Percentiles rank a stretch among this genome's conserved stretches.
Conservation (phyloP, 1,140 invertebrate genomes). For the Brachionus koreanus region DNA sequence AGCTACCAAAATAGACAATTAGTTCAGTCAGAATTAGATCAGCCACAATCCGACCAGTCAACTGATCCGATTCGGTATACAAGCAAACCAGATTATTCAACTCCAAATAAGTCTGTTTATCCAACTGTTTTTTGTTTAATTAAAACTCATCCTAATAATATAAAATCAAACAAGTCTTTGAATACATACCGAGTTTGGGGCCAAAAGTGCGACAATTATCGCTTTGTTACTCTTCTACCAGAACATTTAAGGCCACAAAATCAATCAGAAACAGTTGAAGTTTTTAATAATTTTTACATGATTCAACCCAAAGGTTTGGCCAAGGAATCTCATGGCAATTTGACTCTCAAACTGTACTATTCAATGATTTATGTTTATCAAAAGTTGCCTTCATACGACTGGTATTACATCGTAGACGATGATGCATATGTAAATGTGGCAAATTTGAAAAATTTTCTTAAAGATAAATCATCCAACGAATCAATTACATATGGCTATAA, state of each 20-base stretch:
- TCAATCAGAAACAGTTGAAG: background rate
- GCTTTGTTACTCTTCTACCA: constrained; percentile 1
- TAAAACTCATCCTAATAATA: constrained; percentile 20
- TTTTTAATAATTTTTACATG: constrained; percentile 5
- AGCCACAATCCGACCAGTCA: too few species aligned
- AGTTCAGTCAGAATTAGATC: background rate
- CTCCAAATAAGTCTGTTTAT: background rate
- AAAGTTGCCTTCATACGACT: constrained; percentile 64
- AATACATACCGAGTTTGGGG: background rate
- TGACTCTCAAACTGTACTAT: background rate
- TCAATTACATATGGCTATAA: constrained; percentile 46
- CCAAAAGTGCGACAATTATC: background rate
- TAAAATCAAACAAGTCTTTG: background rate
- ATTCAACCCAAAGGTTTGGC: background rate
- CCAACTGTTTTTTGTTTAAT: constrained; percentile 2
- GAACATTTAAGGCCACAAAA: background rate
- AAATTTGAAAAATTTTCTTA: constrained; percentile 57
- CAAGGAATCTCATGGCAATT: background rate
- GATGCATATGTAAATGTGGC: constrained; percentile 73
- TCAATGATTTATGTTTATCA: constrained; percentile 59
- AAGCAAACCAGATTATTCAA: background rate
- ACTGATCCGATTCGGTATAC: too few species aligned
- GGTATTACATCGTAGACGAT: constrained; percentile 91
- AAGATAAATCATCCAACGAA: constrained; percentile 47
- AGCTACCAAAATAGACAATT: background rate